These are phyloP conservation scores for Misgurnus anguillicaudatus DNA, from an alignment of 2,113 vertebrate species.

Conservation along the genomic window DNA sequence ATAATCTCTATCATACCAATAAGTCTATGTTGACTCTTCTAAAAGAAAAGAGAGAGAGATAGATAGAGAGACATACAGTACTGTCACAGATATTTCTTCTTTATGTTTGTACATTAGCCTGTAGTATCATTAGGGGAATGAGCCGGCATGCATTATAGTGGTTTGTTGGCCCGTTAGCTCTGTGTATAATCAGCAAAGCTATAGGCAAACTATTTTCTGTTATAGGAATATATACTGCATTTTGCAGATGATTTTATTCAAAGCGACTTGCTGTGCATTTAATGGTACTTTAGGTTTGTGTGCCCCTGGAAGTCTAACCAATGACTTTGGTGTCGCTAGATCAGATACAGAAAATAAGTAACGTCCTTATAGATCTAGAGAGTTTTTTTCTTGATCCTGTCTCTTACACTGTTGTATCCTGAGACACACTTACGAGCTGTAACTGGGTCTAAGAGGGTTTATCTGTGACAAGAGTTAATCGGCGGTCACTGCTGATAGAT, in stretches of 20 bases:
- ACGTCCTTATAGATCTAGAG: conserved; percentile 3
- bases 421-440: background rate
- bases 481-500: conserved; percentile 26
- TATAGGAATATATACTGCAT: background rate
- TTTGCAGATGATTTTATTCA: background rate
- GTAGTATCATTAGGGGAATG: background rate
- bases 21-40: conserved; percentile 9
- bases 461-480: conserved; percentile 33
- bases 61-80: background rate
- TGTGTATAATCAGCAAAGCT: background rate
- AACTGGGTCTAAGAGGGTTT: conserved; percentile 44
- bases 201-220: background rate
- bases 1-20: background rate
- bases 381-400: background rate
- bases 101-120: conserved; percentile 12
- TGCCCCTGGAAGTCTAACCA: background rate
- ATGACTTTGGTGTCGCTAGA: background rate
- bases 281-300: no score
- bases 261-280: background rate
- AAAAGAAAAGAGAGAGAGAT: background rate
- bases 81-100: background rate
- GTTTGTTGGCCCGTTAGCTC: background rate
- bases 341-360: background rate
- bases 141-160: background rate
- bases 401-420: background rate